phyloP scores from a whole-genome alignment of 2,888 invertebrate species.

The Cotesia congregata region DNA sequence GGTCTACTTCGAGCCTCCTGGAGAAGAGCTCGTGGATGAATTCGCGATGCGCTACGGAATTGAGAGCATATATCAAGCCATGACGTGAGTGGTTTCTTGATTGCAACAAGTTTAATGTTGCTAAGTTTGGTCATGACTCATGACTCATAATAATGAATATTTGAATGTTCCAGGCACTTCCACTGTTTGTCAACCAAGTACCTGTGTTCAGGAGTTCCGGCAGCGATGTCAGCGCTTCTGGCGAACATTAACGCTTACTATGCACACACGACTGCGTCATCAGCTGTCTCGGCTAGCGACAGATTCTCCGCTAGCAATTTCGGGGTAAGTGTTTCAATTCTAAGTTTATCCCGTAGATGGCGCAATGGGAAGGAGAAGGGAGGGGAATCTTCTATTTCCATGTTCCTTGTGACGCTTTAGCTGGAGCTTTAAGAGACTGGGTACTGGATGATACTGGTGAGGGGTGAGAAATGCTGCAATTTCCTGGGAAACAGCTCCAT shows the following conservation, averaged over 20 bases:
- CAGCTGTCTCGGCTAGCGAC: constrained; percentile 98
- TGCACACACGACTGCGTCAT: constrained; percentile 97
- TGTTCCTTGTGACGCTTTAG: neutral
- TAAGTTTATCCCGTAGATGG: constrained; percentile 21
- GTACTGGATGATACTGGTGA: constrained; percentile 12
- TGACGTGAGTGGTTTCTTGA: constrained; percentile 83
- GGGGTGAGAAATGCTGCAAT: constrained; percentile 58
- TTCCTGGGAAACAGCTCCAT: constrained; percentile 54
- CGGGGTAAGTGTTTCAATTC: constrained; percentile 80
- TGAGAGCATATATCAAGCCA: constrained; percentile 98
- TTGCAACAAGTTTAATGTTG: neutral
- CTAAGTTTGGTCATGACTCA: constrained; percentile 8
- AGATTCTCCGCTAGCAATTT: constrained; percentile 99
- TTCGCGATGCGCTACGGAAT: constrained; percentile 99
- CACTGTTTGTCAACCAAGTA: constrained; percentile 99
- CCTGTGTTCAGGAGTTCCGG: constrained; percentile 98
- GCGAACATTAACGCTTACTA: constrained; percentile 99
- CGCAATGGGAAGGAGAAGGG: neutral
- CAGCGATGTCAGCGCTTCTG: constrained; percentile 97
- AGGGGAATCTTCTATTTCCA: neutral
- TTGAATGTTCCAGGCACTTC: constrained; percentile 84
- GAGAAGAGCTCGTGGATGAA: constrained; percentile 98
- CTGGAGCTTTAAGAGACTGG: neutral
- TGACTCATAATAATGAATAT: constrained; percentile 7
- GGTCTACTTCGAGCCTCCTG: constrained; percentile 97